These are phyloP conservation scores for Notothenia rossii DNA, from an alignment of 2,113 vertebrate genomes.

Conservation along the genomic window DNA sequence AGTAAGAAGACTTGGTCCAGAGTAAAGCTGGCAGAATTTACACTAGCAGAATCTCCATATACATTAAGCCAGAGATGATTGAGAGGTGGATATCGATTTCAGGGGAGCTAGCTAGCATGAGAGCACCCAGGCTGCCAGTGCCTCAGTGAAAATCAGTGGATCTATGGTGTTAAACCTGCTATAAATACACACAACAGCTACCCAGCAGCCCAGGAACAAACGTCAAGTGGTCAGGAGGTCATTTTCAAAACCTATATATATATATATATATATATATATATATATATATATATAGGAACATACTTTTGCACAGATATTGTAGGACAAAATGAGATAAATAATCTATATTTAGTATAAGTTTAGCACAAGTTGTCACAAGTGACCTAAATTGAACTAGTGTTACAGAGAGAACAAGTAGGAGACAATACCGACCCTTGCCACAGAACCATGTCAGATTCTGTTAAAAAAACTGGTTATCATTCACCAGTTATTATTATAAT, in stretches of 20 bases:
- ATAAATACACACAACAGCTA: conserved; percentile 48
- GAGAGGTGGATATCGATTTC: conserved; percentile 56
- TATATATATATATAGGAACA: too few relatives aligned
- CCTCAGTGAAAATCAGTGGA: conserved; percentile 31
- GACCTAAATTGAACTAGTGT: not conserved
- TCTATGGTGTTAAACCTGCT: conserved; percentile 25
- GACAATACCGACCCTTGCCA: not conserved
- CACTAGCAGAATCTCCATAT: conserved; percentile 30
- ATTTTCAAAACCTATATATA: conserved; percentile 1
- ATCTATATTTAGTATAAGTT: not conserved
- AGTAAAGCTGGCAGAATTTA: conserved; percentile 18
- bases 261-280: too few relatives aligned
- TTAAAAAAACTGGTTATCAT: not conserved
- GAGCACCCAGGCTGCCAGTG: not conserved
- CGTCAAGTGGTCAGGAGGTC: conserved; percentile 31
- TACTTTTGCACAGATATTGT: not conserved
- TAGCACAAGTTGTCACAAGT: not conserved
- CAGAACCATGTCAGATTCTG: not conserved
- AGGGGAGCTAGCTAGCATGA: conserved; percentile 26
- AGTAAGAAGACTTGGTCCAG: not conserved
- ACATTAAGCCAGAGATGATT: conserved; percentile 32
- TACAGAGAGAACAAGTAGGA: not conserved
- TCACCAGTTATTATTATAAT: not conserved
- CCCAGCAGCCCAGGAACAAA: conserved; percentile 10
- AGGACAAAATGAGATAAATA: too few relatives aligned